phyloP scores from a whole-genome alignment of 2,797 vertebrate species.

The Nyctibius grandis region DNA sequence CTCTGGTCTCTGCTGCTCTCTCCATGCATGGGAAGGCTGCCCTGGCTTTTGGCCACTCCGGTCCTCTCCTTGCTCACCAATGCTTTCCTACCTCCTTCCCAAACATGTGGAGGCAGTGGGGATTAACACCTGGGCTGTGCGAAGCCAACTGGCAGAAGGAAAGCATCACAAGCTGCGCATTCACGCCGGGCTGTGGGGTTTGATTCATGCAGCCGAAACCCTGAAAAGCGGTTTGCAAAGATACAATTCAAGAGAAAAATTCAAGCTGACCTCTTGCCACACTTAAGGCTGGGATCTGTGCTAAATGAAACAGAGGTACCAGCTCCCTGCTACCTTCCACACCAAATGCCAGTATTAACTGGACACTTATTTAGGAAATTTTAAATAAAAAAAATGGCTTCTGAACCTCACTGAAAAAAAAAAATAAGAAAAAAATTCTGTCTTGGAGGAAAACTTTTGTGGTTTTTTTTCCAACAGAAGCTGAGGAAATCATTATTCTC shows the following conservation, averaged over 20 bases:
- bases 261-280: background rate
- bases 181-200: background rate
- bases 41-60: fast-evolving
- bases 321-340: background rate
- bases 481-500: slow-evolving; percentile 36
- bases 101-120: background rate
- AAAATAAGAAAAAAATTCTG: background rate
- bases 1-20: background rate
- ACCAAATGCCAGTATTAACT: background rate
- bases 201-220: background rate
- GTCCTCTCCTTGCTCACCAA: background rate
- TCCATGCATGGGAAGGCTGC: background rate
- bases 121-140: background rate
- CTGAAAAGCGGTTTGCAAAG: background rate
- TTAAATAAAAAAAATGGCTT: background rate
- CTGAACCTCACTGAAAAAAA: background rate
- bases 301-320: background rate
- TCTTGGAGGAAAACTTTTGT: slow-evolving; percentile 4
- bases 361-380: background rate
- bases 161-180: background rate
- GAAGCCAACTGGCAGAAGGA: background rate
- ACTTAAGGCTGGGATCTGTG: background rate
- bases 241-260: background rate
- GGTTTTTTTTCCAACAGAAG: background rate
- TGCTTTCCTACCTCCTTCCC: background rate